Evolutionary conservation across 2,888 invertebrate genomes (phyloP).

Genomic region (Linyphia triangularis): DNA sequence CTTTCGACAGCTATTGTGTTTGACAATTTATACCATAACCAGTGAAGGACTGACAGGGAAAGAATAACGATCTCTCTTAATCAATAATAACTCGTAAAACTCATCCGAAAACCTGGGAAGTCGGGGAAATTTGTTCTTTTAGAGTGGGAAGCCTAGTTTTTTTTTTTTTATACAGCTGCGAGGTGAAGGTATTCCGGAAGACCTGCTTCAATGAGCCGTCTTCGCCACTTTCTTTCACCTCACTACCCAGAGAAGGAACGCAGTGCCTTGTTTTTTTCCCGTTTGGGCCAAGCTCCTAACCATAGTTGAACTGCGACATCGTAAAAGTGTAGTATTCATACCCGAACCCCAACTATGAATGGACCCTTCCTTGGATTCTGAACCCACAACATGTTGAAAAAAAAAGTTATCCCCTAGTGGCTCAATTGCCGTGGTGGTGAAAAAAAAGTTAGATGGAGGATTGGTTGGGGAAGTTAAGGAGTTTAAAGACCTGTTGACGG

Average conservation of each 20-base stretch:
- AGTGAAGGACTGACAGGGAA: too few species aligned
- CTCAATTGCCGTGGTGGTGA: background rate
- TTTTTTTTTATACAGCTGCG: background rate
- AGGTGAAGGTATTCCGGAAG: background rate
- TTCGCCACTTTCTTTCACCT: background rate
- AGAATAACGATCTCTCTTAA: too few species aligned
- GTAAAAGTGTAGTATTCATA: constrained; percentile 3
- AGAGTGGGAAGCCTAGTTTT: background rate
- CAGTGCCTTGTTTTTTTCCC: background rate
- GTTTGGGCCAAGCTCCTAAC: background rate
- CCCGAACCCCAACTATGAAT: background rate
- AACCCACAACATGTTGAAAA: background rate
- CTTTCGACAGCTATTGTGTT: too few species aligned
- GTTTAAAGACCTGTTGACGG: constrained; percentile 46
- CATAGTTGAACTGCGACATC: background rate
- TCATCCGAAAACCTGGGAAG: background rate
- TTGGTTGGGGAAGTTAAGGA: background rate
- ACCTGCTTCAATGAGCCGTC: background rate
- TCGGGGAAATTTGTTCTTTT: background rate
- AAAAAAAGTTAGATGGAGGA: background rate
- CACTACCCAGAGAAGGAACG: background rate
- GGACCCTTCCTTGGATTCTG: background rate
- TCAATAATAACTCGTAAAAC: too few species aligned
- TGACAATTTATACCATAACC: too few species aligned
- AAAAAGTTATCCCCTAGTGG: background rate